Base-by-base conservation (phyloP, 2,888 invertebrate genomes). In the Ophioninae sp. region DNA sequence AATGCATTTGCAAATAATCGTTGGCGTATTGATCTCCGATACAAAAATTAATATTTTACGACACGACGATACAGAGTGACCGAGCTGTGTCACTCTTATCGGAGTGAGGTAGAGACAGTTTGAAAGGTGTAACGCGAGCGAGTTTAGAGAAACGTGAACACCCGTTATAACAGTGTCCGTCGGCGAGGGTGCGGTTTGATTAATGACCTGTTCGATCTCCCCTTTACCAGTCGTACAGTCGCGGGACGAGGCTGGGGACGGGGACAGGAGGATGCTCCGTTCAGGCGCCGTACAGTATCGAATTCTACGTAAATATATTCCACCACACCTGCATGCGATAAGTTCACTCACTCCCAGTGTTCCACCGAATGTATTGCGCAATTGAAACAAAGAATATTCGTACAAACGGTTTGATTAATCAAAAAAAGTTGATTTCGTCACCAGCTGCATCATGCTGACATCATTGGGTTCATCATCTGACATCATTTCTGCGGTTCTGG, bases 181-280 rank as follows among this genome's bases (percentile, higher is more conserved):
- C 89, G 90, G 89, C 89, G 89, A 91, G 92, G 92, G 92, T 92
- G 92, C 90, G 92, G 92, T 92, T 92, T 92, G 92, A 92, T 92
- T 92, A 92, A 92, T 92, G 92, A 92, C 91, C 92, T 89, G 90
- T 91, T 92, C 91, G 91, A 92, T 91, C 87, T 87, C 88, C 85
- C 87, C 87, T 82, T 86, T 86, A 85, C 80, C 85, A 83, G 87
- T 89, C 86, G 87, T 85, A 81, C 86, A 86, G 85, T 89, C 8
- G 39, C 10, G 51, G 63, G 22, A 8, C 8, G 64, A 51, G 61
- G 22, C 51, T 22, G 44, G 44, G 64, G 61, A 41, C 51, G 56
- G 44, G 44, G 72, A 71, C 56, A 56, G 59, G 84, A 87, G 88
- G 88, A 90, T 90, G 90, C 89, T 87, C 87, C 88, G 88, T 88